These are phyloP conservation scores for Caenorhabditis afra DNA, from an alignment of 2,888 invertebrate genomes.

Conservation along the genomic window DNA sequence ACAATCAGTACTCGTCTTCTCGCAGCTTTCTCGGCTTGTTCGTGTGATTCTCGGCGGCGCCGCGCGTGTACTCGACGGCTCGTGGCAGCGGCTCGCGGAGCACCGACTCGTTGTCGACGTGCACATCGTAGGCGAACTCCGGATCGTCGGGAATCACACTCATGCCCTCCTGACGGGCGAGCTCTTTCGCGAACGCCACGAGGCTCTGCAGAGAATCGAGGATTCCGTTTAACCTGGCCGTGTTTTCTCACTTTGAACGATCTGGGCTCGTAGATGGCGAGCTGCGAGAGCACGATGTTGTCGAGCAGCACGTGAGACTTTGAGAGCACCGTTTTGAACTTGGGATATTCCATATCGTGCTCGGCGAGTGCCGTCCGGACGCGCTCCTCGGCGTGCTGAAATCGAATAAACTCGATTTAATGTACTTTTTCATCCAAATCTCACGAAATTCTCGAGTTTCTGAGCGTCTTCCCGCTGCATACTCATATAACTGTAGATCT, in stretches of 20 bases:
- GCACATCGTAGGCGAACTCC: constrained; percentile 69
- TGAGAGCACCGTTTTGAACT: constrained; percentile 74
- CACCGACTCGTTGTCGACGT: constrained; percentile 61
- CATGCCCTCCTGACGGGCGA: constrained; percentile 72
- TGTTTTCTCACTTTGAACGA: constrained; percentile 77
- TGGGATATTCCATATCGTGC: constrained; percentile 75
- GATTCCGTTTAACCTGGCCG: too few relatives aligned
- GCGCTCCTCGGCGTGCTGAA: constrained; percentile 75
- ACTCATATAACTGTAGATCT: constrained; percentile 75
- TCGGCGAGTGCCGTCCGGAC: constrained; percentile 74
- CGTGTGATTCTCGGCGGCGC: constrained; percentile 71
- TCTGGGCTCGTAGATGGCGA: constrained; percentile 79
- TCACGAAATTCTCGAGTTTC: constrained; percentile 68
- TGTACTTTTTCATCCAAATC: neutral
- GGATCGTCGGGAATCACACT: constrained; percentile 66
- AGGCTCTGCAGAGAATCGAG: constrained; percentile 66
- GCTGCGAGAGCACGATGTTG: constrained; percentile 74
- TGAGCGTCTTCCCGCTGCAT: constrained; percentile 76
- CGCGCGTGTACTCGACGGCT: constrained; percentile 69
- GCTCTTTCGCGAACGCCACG: constrained; percentile 74
- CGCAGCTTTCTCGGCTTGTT: constrained; percentile 74
- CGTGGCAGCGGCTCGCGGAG: constrained; percentile 72
- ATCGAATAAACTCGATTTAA: neutral
- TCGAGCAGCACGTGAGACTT: constrained; percentile 78
- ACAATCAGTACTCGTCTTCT: constrained; percentile 72